A percentile compares a stretch with the other conserved stretches of the same genome.
These are phyloP conservation scores for Gallinago solitaria DNA, from an alignment of 2,797 vertebrate genomes.

Conservation along the genomic window DNA sequence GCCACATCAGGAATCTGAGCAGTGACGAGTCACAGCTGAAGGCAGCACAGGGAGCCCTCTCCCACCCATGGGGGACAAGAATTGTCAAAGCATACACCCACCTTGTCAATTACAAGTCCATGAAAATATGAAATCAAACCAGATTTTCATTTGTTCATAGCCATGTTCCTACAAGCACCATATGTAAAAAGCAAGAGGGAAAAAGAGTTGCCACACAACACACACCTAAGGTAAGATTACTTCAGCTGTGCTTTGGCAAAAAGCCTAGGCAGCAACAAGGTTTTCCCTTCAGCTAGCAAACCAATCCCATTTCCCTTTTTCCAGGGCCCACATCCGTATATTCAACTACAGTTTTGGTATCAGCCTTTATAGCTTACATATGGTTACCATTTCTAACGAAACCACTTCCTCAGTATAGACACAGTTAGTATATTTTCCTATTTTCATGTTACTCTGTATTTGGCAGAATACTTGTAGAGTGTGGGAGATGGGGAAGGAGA, in stretches of 20 bases:
- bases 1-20: accelerated
- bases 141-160: background rate
- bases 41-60: background rate
- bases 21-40: accelerated
- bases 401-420: slow-evolving; percentile 36
- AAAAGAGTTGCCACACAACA: background rate
- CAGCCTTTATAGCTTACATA: slow-evolving; percentile 33
- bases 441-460: background rate
- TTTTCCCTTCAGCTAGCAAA: slow-evolving; percentile 30
- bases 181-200: background rate
- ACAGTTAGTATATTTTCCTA: background rate
- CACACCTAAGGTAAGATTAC: background rate
- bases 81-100: background rate
- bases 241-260: slow-evolving; percentile 5
- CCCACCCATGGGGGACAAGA: background rate
- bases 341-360: background rate
- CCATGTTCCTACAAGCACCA: accelerated
- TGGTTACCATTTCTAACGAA: slow-evolving; percentile 47
- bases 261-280: background rate
- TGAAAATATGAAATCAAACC: background rate
- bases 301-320: background rate
- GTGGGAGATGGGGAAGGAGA: background rate
- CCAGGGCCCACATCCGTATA: background rate
- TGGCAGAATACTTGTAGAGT: background rate
- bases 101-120: background rate